A percentile compares a stretch with the other conserved stretches of the same genome.
Conservation (phyloP, 2,113 vertebrate species). For the Notothenia coriiceps region DNA sequence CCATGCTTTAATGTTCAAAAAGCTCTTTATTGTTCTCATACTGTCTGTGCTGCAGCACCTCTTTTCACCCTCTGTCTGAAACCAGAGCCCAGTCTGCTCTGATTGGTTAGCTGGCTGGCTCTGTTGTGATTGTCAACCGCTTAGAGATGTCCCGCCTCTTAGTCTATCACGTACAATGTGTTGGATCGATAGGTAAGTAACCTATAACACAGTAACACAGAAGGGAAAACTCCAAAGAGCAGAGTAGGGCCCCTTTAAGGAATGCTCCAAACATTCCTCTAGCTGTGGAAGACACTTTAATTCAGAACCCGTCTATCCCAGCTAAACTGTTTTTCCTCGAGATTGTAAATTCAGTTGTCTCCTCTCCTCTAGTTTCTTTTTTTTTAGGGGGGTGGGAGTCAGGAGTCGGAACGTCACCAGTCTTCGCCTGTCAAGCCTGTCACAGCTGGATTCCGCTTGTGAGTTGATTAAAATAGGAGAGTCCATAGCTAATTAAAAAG, state of each 20-base stretch:
- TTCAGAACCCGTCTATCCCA: conserved; percentile 75
- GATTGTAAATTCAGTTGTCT: conserved; percentile 58
- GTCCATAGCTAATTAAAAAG: conserved; percentile 85
- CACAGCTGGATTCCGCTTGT: conserved; percentile 83
- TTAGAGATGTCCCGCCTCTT: too few species aligned
- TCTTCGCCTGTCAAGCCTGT: conserved; percentile 81
- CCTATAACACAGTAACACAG: too few species aligned
- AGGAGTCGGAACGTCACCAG: conserved; percentile 75
- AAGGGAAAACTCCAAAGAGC: too few species aligned
- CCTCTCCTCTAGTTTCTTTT: conserved; percentile 32
- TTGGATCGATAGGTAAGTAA: too few species aligned
- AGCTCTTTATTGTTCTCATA: too few species aligned
- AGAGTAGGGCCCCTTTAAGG: conserved; percentile 22
- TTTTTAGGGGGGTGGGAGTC: conserved; percentile 45
- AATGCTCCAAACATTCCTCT: conserved; percentile 56
- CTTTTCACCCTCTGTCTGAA: too few species aligned
- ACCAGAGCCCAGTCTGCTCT: too few species aligned
- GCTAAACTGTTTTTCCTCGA: conserved; percentile 65
- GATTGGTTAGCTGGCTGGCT: too few species aligned
- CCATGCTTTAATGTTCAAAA: too few species aligned
- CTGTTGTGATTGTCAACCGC: too few species aligned
- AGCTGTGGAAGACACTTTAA: conserved; percentile 64
- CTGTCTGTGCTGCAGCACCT: too few species aligned
- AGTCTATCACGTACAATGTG: too few species aligned
- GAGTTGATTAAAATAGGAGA: conserved; percentile 86